phyloP scores from a whole-genome alignment of 2,797 vertebrate genomes.

The Silurus lanzhouensis region DNA sequence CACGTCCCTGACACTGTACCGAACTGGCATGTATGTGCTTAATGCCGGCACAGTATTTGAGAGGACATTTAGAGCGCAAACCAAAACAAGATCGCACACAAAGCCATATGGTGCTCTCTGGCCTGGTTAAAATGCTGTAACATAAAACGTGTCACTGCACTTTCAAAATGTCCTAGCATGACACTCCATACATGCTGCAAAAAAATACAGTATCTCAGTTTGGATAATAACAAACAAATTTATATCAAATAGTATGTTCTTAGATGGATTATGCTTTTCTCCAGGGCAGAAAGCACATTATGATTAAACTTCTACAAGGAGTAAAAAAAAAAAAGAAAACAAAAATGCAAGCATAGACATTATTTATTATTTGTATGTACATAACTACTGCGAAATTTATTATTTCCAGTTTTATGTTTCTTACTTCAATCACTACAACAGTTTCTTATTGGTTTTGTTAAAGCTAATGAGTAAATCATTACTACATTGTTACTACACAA shows the following conservation, averaged over 20 bases:
- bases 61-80: conserved; percentile 38
- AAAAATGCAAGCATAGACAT: neutral
- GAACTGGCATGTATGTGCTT: conserved; percentile 29
- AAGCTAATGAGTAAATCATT: neutral
- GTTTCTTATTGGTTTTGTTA: neutral
- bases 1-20: conserved; percentile 63
- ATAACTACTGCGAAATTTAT: neutral
- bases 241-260: neutral
- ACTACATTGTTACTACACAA: neutral
- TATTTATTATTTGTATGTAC: neutral
- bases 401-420: neutral
- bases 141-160: conserved; percentile 14
- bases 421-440: neutral
- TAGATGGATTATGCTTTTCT: neutral
- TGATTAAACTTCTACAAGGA: too few species aligned
- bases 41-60: conserved; percentile 47
- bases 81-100: conserved; percentile 37
- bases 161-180: conserved; percentile 12
- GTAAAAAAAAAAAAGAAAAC: neutral
- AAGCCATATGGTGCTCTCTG: conserved; percentile 46
- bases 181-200: neutral
- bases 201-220: neutral
- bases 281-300: neutral
- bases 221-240: neutral
- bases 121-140: conserved; percentile 21